Evolutionary conservation across 1,140 invertebrate genomes (phyloP).

Genomic region (Aphaenogaster rudis): DNA sequence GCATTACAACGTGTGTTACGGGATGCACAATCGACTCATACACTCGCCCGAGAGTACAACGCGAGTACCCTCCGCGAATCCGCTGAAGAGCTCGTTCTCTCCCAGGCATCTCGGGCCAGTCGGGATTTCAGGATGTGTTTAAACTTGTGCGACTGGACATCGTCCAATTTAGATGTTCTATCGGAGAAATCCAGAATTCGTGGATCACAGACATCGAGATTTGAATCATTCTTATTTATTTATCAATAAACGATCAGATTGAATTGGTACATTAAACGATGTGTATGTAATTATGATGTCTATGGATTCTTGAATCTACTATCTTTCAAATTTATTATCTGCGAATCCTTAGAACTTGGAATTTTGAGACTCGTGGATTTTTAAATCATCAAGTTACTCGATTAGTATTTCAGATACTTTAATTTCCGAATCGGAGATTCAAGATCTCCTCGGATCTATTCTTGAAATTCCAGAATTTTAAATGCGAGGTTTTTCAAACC

Average conservation of each 20-base stretch:
- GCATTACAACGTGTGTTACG: conserved; percentile 72
- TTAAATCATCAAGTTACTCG: not conserved
- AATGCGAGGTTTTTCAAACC: not conserved
- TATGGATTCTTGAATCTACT: not conserved
- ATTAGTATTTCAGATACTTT: not conserved
- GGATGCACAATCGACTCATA: conserved; percentile 59
- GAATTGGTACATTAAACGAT: not conserved
- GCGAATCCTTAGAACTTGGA: not conserved
- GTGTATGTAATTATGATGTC: not conserved
- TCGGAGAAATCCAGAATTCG: not conserved
- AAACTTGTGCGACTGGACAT: conserved; percentile 3
- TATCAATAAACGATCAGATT: not conserved
- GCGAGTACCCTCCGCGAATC: not conserved
- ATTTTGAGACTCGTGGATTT: not conserved
- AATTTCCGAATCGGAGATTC: not conserved
- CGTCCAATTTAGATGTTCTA: not conserved
- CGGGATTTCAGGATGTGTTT: conserved; percentile 28
- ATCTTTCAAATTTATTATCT: not conserved
- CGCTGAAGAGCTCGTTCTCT: not conserved
- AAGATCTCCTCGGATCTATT: not conserved
- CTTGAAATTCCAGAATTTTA: not conserved
- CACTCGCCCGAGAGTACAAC: conserved; percentile 9
- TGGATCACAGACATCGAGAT: not conserved
- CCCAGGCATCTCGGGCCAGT: not conserved
- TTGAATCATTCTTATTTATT: not conserved